phyloP scores from a whole-genome alignment of 2,888 invertebrate genomes.

The Chloroclystis v-ata region DNA sequence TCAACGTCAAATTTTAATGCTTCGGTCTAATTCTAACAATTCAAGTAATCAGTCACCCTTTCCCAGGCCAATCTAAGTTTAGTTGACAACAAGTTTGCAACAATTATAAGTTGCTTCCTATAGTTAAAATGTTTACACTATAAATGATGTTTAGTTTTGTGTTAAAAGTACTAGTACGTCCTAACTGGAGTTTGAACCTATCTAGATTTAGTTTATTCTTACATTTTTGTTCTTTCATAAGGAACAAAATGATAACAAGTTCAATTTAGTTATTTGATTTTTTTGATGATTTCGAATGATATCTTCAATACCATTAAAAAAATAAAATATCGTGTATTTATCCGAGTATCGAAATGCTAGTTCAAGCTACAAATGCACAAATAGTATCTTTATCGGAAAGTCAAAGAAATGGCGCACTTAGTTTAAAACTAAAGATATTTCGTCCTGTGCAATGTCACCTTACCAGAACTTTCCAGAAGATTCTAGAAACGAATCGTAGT shows the following conservation, averaged over 20 bases:
- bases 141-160: slow-evolving; percentile 2
- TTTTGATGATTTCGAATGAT: too few species aligned
- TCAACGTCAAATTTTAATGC: slow-evolving; percentile 9
- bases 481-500: slow-evolving; percentile 19
- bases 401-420: slow-evolving; percentile 14
- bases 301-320: too few species aligned
- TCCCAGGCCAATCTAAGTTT: slow-evolving; percentile 63
- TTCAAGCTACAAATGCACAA: background rate
- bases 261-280: too few species aligned
- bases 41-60: slow-evolving; percentile 39
- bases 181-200: too few species aligned
- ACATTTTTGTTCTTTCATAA: too few species aligned
- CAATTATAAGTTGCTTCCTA: slow-evolving; percentile 51
- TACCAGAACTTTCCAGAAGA: slow-evolving; percentile 30
- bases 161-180: too few species aligned
- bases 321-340: too few species aligned
- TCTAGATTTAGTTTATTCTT: too few species aligned
- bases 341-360: too few species aligned
- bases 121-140: slow-evolving; percentile 37
- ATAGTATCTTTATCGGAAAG: background rate
- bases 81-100: slow-evolving; percentile 52
- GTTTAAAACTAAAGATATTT: slow-evolving; percentile 43
- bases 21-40: slow-evolving; percentile 29
- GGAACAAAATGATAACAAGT: too few species aligned
- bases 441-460: slow-evolving; percentile 47